Percentiles rank a stretch among this genome's conserved stretches.
phyloP scores from a whole-genome alignment of 2,113 vertebrate genomes.

The Indicator indicator region DNA sequence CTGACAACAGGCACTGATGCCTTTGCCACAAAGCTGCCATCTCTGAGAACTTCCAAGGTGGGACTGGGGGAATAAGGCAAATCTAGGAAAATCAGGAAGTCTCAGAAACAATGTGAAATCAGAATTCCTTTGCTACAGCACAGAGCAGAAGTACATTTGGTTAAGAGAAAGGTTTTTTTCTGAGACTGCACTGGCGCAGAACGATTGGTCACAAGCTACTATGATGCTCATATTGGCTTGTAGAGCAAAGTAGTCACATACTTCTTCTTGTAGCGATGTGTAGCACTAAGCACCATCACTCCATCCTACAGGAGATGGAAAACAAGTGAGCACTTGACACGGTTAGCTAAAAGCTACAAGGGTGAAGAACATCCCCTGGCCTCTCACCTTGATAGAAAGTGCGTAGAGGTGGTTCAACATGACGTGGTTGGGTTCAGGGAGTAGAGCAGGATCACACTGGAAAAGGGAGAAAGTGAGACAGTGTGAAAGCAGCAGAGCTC shows the following conservation, averaged over 20 bases:
- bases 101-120: slow-evolving; percentile 50
- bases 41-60: slow-evolving; percentile 46
- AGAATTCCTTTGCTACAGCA: slow-evolving; percentile 37
- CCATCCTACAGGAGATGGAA: slow-evolving; percentile 84
- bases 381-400: slow-evolving; percentile 92
- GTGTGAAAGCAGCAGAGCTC: background rate
- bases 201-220: background rate
- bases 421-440: slow-evolving; percentile 97
- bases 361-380: background rate
- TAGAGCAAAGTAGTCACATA: slow-evolving; percentile 97
- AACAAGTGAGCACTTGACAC: background rate
- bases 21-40: slow-evolving; percentile 9
- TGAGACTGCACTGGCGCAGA: slow-evolving; percentile 21
- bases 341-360: background rate
- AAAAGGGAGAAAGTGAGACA: background rate
- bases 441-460: slow-evolving; percentile 95
- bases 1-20: background rate
- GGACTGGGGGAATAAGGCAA: slow-evolving; percentile 37
- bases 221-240: slow-evolving; percentile 87
- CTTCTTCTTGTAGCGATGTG: slow-evolving; percentile 97
- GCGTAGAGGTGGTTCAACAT: slow-evolving; percentile 98
- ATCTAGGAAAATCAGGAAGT: slow-evolving; percentile 38
- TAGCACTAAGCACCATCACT: slow-evolving; percentile 98
- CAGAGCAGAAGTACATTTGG: slow-evolving; percentile 40
- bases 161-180: background rate